phyloP scores from a whole-genome alignment of 2,888 invertebrate species.

The Rhamnusium bicolor region DNA sequence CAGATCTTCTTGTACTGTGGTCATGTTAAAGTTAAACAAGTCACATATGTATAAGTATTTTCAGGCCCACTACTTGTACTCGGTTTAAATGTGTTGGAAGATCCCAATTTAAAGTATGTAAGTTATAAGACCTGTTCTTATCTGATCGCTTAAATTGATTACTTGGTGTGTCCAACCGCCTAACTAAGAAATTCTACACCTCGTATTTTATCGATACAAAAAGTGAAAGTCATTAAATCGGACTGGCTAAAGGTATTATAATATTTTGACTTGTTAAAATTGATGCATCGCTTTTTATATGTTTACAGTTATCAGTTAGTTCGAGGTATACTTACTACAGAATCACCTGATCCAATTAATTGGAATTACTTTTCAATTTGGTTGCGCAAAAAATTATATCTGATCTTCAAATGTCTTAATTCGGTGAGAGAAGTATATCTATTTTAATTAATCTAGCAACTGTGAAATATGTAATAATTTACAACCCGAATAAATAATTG shows the following conservation, averaged over 20 bases:
- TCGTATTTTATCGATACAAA: conserved; percentile 13
- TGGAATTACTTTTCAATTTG: neutral
- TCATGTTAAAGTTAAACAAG: neutral
- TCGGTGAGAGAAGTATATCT: neutral
- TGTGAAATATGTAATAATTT: neutral
- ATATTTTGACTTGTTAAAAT: conserved; percentile 15
- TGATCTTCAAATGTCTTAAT: neutral
- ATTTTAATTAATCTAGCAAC: neutral
- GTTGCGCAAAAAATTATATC: neutral
- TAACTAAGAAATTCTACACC: conserved; percentile 14
- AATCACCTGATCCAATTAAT: neutral
- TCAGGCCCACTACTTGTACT: neutral
- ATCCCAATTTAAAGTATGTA: neutral
- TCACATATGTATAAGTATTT: neutral
- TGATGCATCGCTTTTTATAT: neutral
- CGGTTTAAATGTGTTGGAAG: neutral
- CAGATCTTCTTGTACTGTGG: too few relatives aligned
- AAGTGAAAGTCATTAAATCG: conserved; percentile 20
- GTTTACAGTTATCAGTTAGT: neutral
- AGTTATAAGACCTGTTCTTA: conserved; percentile 17
- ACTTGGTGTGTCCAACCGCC: conserved; percentile 10
- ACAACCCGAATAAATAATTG: too few relatives aligned
- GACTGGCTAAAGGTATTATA: conserved; percentile 9
- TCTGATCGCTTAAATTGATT: conserved; percentile 22
- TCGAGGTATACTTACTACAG: neutral